These are phyloP conservation scores for Holcopasites calliopsidis DNA, from an alignment of 1,140 invertebrate species.

Conservation along the genomic window DNA sequence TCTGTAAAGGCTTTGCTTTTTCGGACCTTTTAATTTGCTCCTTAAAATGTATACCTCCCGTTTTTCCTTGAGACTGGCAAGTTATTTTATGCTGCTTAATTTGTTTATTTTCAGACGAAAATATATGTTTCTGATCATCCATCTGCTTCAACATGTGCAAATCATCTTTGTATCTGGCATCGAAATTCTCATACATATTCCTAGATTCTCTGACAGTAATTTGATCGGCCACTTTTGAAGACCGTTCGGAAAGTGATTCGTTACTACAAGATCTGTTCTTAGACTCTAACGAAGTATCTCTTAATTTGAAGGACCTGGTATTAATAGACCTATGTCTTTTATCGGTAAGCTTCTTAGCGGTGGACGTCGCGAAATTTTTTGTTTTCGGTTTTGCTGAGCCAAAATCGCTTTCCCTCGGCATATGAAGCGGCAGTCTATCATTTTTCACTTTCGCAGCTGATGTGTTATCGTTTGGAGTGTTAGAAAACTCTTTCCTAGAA, in stretches of 20 bases:
- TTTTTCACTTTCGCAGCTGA: slow-evolving; percentile 64
- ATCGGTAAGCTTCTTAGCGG: slow-evolving; percentile 70
- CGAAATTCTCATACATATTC: slow-evolving; percentile 55
- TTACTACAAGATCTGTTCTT: slow-evolving; percentile 66
- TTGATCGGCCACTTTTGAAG: slow-evolving; percentile 65
- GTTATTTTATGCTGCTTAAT: slow-evolving; percentile 60
- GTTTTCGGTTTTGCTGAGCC: slow-evolving; percentile 64
- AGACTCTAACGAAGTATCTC: slow-evolving; percentile 65
- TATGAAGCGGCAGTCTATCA: slow-evolving; percentile 60
- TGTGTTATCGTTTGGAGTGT: slow-evolving; percentile 30
- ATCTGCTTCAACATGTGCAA: slow-evolving; percentile 54
- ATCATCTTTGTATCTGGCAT: slow-evolving; percentile 64
- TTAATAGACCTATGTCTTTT: slow-evolving; percentile 62
- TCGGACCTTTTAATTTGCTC: slow-evolving; percentile 68
- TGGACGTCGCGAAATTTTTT: slow-evolving; percentile 68
- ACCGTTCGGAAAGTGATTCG: slow-evolving; percentile 62
- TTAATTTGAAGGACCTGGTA: slow-evolving; percentile 58
- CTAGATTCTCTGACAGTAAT: slow-evolving; percentile 63
- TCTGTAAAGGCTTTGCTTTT: slow-evolving; percentile 67
- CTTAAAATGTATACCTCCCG: slow-evolving; percentile 45
- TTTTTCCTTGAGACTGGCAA: slow-evolving; percentile 52
- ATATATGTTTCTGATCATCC: slow-evolving; percentile 66
- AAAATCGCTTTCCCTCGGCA: slow-evolving; percentile 64
- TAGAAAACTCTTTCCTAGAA: slow-evolving; percentile 68
- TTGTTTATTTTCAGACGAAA: slow-evolving; percentile 52